Evolutionary conservation across 2,113 vertebrate species (phyloP), one percentile per base, ranked within the genome.

Genomic region (Oreotrochilus melanogaster): DNA sequence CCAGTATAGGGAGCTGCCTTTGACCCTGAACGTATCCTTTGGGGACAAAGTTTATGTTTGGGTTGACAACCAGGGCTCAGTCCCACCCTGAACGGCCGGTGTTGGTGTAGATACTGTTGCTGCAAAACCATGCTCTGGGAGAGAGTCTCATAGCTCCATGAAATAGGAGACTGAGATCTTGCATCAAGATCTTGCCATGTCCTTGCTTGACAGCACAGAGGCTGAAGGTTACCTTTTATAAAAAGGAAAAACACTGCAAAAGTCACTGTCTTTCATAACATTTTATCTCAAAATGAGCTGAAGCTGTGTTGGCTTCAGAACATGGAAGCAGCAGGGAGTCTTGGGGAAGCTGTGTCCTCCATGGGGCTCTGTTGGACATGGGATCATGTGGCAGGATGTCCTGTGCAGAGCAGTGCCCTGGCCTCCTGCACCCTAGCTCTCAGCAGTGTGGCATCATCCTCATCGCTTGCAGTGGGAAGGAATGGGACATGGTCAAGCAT

Each of bases 241-340:
- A n/a, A 86, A 83, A 37, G 30, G 15, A 25, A 33, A n/a, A 84
- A 14, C 18, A 23, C 45, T 74, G 51, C 47, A 56, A n/a, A 86
- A 86, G 17, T 78, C 51, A 56, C 48, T 43, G 42, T 64, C 33
- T 79, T 79, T 64, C 51, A 45, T 37, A 78, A 35, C 27, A 35
- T 56, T 51, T 50, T 17, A 48, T 69, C 27, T 39, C 18, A 39
- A 4, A 2, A 0, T 30, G 31, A 75, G 56, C 56, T 70, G 67
- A 58, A 70, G 73, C 16, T 74, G 30, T 69, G 22, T 18, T 78
- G 39, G 27, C 50, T 18, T 9, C 23, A 28, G 47, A 12, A 24
- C 0, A 0, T 4, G 6, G 33, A 65, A 45, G 31, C 3, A 4
- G 15, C 2, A 6, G 30, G 24, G 62, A 70, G 27, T 47, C 28